Evolutionary conservation across 2,113 vertebrate species (phyloP).

Genomic region (Copsychus sechellarum): DNA sequence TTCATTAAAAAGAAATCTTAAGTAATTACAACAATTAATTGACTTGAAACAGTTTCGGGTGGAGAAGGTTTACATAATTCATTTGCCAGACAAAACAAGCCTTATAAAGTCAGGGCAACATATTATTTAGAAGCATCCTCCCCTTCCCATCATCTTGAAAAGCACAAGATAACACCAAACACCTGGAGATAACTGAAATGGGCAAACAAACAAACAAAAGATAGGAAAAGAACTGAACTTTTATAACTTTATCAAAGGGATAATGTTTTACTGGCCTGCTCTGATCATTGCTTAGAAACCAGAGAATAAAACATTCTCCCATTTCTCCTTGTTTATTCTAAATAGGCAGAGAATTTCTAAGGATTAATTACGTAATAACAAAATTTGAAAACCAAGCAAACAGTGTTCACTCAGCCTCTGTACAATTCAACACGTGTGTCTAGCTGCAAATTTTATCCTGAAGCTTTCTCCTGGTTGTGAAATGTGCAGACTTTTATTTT

Average conservation of each 20-base stretch:
- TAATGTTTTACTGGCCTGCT: not conserved
- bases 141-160: not conserved
- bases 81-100: slow-evolving; percentile 87
- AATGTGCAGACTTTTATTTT: not conserved
- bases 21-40: slow-evolving; percentile 93
- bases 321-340: not conserved
- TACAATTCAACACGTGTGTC: not conserved
- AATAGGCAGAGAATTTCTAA: not conserved
- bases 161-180: not conserved
- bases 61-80: slow-evolving; percentile 89
- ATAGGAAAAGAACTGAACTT: not conserved
- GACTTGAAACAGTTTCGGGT: slow-evolving; percentile 87
- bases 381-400: not conserved
- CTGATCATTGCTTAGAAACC: not conserved
- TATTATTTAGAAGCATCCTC: slow-evolving; percentile 47
- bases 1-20: slow-evolving; percentile 93
- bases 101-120: slow-evolving; percentile 61
- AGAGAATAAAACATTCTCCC: not conserved
- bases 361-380: not conserved
- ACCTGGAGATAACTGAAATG: not conserved
- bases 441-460: not conserved
- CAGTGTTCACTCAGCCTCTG: not conserved
- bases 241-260: not conserved
- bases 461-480: not conserved
- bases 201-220: not conserved